A percentile compares a stretch with the other conserved stretches of the same genome.
Conservation (phyloP, 1,140 invertebrate genomes). For the Copidosoma floridanum region DNA sequence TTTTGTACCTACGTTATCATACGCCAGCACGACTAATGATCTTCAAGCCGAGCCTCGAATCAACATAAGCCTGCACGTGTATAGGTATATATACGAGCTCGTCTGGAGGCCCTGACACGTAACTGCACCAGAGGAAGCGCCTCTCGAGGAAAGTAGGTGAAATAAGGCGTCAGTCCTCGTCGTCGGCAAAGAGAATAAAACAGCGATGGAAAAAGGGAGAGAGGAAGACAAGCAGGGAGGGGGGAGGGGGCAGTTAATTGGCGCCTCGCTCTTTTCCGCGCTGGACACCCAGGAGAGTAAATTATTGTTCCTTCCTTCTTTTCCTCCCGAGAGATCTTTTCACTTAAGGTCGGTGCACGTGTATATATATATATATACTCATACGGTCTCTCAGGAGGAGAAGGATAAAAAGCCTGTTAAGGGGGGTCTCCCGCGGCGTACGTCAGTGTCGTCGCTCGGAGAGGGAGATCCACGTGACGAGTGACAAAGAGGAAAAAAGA, state of each 20-base stretch:
- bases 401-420: conserved; percentile 8
- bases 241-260: conserved; percentile 23
- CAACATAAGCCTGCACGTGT: no score
- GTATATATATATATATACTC: conserved; percentile 11
- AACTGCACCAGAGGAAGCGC: no score
- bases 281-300: conserved; percentile 27
- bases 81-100: no score
- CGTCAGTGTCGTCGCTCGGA: conserved; percentile 15
- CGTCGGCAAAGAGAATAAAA: no score
- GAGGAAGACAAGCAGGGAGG: no score
- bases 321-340: no score
- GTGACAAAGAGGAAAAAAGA: conserved; percentile 5
- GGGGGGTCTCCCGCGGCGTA: not conserved
- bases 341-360: no score
- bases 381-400: conserved; percentile 28
- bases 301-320: conserved; percentile 14
- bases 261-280: conserved; percentile 16
- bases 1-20: no score
- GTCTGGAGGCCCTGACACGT: no score
- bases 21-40: no score
- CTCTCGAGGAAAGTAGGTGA: conserved; percentile 17
- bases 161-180: conserved; percentile 13
- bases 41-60: no score
- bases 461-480: conserved; percentile 9
- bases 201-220: no score